Evolutionary conservation across 2,888 invertebrate genomes (phyloP), one percentile per base, ranked within the genome.

Genomic region (Macrosoma leucophasiata): DNA sequence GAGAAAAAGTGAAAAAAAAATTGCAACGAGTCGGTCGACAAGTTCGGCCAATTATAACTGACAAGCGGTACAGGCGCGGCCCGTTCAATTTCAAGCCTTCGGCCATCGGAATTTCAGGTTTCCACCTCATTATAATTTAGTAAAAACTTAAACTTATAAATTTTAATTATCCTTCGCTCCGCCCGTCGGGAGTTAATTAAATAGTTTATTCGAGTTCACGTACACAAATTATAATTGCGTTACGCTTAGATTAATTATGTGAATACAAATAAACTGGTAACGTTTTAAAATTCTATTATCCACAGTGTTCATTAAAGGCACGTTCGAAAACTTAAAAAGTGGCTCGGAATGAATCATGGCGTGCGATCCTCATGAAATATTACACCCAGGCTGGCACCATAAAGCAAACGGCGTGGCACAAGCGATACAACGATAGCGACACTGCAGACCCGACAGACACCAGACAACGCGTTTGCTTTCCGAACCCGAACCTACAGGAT

Each of bases 21-120:
- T 55, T 52, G 52, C 68, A 56, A 69, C 68, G 70, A 73, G 59
- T 66, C 65, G 63, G 61, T 70, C 76, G 78, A 84, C 82, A 81
- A 81, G 81, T 77, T 81, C 78, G 78, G 76, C 82, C 84, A 85
- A 84, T 85, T 84, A 85, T 81, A 84, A 77, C 70, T 81, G 84
- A 84, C 82, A 76, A 70, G 75, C 68, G 62, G 62, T 70, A 70
- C 72, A 70, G 66, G 68, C 71, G 71, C 69, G 68, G 65, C 71
- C 64, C 68, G 66, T 58, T 69, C 69, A 73, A 71, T 73, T 73
- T 71, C 63, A 68, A 73, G 65, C 67, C 13, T 10, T 27, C 26
- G 23, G 18, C 18, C 23, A 29, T 43, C 32, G 39, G 33, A n/a
- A n/a, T n/a, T n/a, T n/a, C n/a, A n/a, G n/a, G n/a, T n/a, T n/a